These are phyloP conservation scores for Heterodera schachtii DNA, from an alignment of 1,140 invertebrate species.

Conservation along the genomic window DNA sequence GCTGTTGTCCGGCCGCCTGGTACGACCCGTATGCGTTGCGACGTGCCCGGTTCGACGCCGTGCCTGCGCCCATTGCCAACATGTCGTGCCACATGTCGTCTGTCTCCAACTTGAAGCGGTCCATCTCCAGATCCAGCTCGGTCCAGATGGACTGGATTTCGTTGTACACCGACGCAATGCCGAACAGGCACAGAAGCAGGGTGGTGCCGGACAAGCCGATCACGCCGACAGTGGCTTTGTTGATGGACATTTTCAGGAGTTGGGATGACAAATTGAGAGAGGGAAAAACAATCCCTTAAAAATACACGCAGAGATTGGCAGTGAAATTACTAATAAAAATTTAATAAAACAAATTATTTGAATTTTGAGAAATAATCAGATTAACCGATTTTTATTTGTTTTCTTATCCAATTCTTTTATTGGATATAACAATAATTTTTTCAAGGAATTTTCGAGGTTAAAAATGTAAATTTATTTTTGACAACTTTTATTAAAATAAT, in stretches of 20 bases:
- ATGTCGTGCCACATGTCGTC: conserved; percentile 62
- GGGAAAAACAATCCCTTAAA: no score
- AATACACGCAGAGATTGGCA: no score
- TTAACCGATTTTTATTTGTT: no score
- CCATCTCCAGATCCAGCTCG: conserved; percentile 61
- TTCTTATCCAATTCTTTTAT: no score
- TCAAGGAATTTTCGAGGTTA: no score
- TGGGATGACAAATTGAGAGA: no score
- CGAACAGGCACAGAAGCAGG: conserved; percentile 59
- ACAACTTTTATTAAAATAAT: no score
- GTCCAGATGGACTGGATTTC: conserved; percentile 61
- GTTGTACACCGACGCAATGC: conserved; percentile 56
- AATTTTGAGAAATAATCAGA: no score
- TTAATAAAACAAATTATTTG: no score
- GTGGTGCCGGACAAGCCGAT: conserved; percentile 53
- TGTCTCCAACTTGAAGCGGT: conserved; percentile 52
- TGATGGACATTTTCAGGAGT: conserved; percentile 4
- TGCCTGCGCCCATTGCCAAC: conserved; percentile 60
- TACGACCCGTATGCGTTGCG: conserved; percentile 63
- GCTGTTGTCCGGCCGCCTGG: conserved; percentile 32
- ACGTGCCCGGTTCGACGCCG: conserved; percentile 56
- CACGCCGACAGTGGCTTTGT: conserved; percentile 25
- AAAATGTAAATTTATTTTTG: no score
- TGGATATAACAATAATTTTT: no score
- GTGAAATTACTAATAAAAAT: no score